phyloP scores from a whole-genome alignment of 2,888 invertebrate species.

The Pyrrhosoma nymphula region DNA sequence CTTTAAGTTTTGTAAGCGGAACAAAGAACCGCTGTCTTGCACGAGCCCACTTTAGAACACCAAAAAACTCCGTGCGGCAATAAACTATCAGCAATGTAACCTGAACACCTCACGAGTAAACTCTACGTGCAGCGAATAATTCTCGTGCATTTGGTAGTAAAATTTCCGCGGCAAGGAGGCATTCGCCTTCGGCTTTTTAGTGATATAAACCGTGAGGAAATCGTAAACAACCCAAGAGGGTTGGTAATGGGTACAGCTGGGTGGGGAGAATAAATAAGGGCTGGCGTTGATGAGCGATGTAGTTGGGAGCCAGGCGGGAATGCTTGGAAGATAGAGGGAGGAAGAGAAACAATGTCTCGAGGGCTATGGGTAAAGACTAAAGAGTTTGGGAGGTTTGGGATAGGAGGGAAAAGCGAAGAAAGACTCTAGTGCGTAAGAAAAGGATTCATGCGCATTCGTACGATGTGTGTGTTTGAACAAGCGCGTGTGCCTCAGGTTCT shows the following conservation, averaged over 20 bases:
- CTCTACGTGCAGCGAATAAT: not conserved
- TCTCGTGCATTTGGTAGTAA: slow-evolving; percentile 22
- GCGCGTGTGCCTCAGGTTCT: not conserved
- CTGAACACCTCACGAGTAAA: not conserved
- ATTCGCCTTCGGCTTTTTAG: not conserved
- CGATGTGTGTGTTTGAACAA: not conserved
- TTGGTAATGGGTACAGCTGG: not conserved
- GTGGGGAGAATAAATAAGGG: slow-evolving; percentile 16
- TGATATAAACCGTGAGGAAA: slow-evolving; percentile 33
- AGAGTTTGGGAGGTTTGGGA: not conserved
- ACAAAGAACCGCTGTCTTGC: not conserved
- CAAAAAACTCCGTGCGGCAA: not conserved
- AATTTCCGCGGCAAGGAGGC: not conserved
- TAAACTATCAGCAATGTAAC: not conserved
- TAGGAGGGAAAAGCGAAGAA: not conserved
- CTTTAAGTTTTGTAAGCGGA: not conserved
- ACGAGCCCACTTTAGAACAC: not conserved
- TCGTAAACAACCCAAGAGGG: slow-evolving; percentile 30
- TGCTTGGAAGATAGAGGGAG: not conserved
- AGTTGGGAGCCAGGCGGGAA: not conserved
- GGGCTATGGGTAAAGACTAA: not conserved
- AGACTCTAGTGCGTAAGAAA: not conserved
- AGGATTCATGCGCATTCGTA: not conserved
- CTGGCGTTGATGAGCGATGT: slow-evolving; percentile 22
- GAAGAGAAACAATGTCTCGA: not conserved